Percentiles rank a stretch among this genome's conserved stretches.
Evolutionary conservation across 1,140 invertebrate species (phyloP).

Genomic region (Pollicipes pollicipes): DNA sequence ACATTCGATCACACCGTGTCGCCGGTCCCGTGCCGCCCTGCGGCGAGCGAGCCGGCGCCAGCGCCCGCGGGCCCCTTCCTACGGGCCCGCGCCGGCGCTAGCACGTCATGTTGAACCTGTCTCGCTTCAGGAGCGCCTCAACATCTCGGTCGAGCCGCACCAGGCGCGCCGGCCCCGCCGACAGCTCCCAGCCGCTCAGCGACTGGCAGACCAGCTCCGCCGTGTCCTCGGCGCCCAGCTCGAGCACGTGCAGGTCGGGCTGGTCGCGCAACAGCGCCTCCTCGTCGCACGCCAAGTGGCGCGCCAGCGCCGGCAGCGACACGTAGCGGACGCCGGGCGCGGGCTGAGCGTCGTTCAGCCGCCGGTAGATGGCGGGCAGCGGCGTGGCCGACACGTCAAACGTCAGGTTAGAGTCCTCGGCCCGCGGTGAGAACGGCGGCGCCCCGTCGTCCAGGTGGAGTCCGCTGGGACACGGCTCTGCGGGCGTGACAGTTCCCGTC

Average conservation of each 20-base stretch:
- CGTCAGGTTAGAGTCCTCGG: background rate
- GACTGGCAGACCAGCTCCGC: background rate
- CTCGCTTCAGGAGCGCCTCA: background rate
- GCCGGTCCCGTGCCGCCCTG: no score
- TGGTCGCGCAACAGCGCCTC: background rate
- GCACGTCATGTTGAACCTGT: background rate
- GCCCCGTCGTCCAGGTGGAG: background rate
- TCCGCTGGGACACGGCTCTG: background rate
- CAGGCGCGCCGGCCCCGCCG: background rate
- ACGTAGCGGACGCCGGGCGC: background rate
- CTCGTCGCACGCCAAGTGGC: background rate
- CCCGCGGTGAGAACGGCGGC: background rate
- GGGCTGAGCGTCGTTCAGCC: background rate
- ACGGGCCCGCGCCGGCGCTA: background rate
- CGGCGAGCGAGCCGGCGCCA: no score
- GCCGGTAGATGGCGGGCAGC: constrained; percentile 3
- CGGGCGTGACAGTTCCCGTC: no score
- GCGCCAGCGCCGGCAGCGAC: background rate
- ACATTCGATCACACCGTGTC: background rate
- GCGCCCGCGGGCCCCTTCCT: no score
- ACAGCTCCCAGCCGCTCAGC: background rate
- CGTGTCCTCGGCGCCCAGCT: background rate
- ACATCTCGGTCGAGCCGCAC: background rate
- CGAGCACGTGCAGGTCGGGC: background rate
- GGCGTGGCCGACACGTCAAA: background rate